These are phyloP conservation scores for Sakesphorus luctuosus DNA, from an alignment of 2,113 vertebrate species.

Conservation along the genomic window DNA sequence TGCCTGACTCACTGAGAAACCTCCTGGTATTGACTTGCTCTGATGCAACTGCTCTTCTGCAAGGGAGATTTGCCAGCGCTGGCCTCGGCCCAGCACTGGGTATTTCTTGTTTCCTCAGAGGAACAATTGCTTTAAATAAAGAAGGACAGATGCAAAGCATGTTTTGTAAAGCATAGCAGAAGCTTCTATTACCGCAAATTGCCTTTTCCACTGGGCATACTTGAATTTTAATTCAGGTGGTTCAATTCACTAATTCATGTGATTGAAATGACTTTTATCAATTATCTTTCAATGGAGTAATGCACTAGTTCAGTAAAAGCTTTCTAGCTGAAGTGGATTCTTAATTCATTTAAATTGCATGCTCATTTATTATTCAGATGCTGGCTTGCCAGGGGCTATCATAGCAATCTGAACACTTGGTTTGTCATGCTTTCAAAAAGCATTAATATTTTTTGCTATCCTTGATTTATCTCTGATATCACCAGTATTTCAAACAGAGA, in stretches of 20 bases:
- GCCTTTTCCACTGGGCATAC: constrained; percentile 31
- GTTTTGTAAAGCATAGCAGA: constrained; percentile 41
- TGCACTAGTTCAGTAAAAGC: constrained; percentile 17
- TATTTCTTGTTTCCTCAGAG: constrained; percentile 53
- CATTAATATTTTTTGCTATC: not conserved
- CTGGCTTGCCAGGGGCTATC: not conserved
- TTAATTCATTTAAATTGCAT: constrained; percentile 38
- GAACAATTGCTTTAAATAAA: constrained; percentile 40
- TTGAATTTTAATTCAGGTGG: constrained; percentile 44
- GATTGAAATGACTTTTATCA: constrained; percentile 25
- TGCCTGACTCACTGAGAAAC: constrained; percentile 54
- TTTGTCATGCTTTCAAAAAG: constrained; percentile 6
- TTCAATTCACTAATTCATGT: constrained; percentile 29
- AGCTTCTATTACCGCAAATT: constrained; percentile 30
- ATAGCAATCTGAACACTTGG: not conserved
- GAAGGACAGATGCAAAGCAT: constrained; percentile 42
- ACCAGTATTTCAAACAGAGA: not conserved
- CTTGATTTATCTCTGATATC: not conserved
- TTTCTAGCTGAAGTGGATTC: constrained; percentile 33
- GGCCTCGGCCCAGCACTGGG: not conserved
- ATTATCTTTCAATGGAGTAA: constrained; percentile 4
- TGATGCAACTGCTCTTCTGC: constrained; percentile 50
- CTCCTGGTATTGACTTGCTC: constrained; percentile 21
- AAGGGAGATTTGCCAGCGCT: constrained; percentile 41
- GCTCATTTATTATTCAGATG: constrained; percentile 43